Evolutionary conservation across 2,797 vertebrate species (phyloP).

Genomic region (Liparis tanakae): DNA sequence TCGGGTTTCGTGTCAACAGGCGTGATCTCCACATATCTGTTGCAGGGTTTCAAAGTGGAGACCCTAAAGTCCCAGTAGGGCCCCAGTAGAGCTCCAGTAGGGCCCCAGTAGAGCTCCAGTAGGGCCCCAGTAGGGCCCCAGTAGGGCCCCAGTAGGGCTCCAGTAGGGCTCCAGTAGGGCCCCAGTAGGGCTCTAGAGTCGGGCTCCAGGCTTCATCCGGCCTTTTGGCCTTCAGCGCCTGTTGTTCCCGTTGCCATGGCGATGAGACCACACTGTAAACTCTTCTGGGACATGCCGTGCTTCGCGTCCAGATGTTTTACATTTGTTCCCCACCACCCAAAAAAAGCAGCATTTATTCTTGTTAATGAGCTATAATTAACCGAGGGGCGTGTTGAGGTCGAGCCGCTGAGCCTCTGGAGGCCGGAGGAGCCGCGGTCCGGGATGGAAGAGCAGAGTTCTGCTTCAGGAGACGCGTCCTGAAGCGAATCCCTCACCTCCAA

Average conservation of each 20-base stretch:
- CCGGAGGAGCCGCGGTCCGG: background rate
- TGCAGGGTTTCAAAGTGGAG: slow-evolving; percentile 9
- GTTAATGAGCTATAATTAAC: background rate
- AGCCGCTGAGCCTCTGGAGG: background rate
- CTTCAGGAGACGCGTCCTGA: background rate
- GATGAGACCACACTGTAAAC: background rate
- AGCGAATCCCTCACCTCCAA: background rate
- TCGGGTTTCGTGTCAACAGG: slow-evolving; percentile 42
- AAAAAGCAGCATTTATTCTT: background rate
- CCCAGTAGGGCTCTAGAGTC: background rate
- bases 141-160: too few species aligned
- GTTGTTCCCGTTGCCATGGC: background rate
- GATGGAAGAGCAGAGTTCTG: background rate
- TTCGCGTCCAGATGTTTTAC: background rate
- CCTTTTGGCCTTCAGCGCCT: background rate
- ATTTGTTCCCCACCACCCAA: background rate
- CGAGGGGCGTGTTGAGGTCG: slow-evolving; percentile 5
- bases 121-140: too few species aligned
- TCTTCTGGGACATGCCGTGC: background rate
- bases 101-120: too few species aligned
- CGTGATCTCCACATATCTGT: slow-evolving; percentile 16
- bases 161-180: too few species aligned
- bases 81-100: background rate
- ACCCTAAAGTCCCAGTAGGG: background rate
- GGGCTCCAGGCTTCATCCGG: background rate